These are phyloP conservation scores for Chaetorhynchus papuensis DNA, from an alignment of 2,113 vertebrate species.

Conservation along the genomic window DNA sequence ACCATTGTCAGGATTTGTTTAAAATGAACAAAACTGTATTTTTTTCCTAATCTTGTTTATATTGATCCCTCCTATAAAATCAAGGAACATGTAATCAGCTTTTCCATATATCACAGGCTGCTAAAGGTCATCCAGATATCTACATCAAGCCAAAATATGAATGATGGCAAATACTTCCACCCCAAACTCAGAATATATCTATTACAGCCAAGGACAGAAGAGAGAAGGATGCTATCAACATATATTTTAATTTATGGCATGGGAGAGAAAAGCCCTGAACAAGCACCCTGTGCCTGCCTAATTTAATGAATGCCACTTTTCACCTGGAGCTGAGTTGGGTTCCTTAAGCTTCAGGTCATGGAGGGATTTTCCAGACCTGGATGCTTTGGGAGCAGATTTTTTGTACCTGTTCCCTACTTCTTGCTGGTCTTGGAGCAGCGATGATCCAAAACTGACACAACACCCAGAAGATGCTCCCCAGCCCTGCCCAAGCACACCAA, in stretches of 20 bases:
- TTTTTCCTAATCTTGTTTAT: neutral
- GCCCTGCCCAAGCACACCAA: neutral
- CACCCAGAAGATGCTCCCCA: neutral
- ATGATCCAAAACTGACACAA: neutral
- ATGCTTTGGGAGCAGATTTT: neutral
- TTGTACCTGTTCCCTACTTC: neutral
- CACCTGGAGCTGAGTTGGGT: neutral
- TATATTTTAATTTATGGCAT: neutral
- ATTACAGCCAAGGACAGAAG: neutral
- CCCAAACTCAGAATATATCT: neutral
- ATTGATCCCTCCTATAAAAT: conserved; percentile 23
- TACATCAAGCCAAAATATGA: conserved; percentile 4
- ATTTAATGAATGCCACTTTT: neutral
- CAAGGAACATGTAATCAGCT: conserved; percentile 15
- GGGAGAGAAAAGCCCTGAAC: neutral
- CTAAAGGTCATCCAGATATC: conserved; percentile 30
- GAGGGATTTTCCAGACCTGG: neutral
- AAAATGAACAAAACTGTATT: neutral
- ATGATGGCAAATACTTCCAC: neutral
- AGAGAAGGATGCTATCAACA: neutral
- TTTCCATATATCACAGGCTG: conserved; percentile 26
- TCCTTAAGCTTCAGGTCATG: neutral
- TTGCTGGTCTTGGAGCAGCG: neutral
- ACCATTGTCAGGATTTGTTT: neutral
- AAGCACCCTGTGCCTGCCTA: neutral